Evolutionary conservation across 2,888 invertebrate species (phyloP).

Genomic region (Drosophila vallismaia): DNA sequence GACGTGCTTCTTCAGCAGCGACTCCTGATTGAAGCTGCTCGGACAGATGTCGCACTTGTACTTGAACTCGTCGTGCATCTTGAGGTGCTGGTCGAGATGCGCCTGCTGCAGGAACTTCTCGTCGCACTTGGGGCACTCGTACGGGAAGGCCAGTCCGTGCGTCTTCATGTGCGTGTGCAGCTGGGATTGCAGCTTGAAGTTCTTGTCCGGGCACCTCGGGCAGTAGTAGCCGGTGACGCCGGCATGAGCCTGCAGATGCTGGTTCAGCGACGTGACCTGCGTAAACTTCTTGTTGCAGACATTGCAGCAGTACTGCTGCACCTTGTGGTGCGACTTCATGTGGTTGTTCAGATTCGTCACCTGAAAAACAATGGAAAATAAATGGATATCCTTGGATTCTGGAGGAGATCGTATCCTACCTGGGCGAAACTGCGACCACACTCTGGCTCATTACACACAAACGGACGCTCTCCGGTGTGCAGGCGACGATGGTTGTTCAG

Average conservation of each 20-base stretch:
- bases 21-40: conserved; percentile 84
- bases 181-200: conserved; percentile 84
- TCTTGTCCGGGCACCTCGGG: conserved; percentile 84
- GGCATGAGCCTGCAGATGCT: conserved; percentile 84
- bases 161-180: conserved; percentile 84
- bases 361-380: conserved; percentile 50
- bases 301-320: conserved; percentile 84
- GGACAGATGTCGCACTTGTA: conserved; percentile 84
- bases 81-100: conserved; percentile 83
- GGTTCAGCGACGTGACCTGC: conserved; percentile 84
- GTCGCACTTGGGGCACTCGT: conserved; percentile 83
- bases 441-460: conserved; percentile 84
- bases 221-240: conserved; percentile 84
- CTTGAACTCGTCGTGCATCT: conserved; percentile 84
- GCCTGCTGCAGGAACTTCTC: conserved; percentile 84
- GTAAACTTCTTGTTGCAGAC: conserved; percentile 84
- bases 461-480: conserved; percentile 84
- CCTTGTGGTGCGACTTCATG: conserved; percentile 84
- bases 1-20: conserved; percentile 83
- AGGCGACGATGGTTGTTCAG: conserved; percentile 84
- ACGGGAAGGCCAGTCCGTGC: conserved; percentile 83
- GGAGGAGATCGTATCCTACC: conserved; percentile 55
- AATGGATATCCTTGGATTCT: background rate
- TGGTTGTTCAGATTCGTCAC: conserved; percentile 84
- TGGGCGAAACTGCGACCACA: conserved; percentile 84